Conservation (phyloP, 53 echinoderm and acorn worm genomes). For the Patiria pectinifera region DNA sequence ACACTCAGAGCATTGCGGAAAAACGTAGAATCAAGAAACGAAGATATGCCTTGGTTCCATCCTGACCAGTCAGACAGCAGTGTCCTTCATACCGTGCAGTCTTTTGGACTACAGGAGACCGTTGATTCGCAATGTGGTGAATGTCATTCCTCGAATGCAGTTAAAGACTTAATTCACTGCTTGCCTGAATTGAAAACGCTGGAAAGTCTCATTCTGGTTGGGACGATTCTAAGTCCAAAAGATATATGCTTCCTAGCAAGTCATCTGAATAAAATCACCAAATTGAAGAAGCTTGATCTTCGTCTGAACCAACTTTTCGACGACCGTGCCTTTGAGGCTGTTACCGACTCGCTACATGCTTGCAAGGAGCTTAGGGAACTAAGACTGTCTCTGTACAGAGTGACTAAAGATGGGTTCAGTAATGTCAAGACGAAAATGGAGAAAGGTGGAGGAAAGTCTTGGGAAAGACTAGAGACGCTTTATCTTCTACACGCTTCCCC, state of each 20-base stretch:
- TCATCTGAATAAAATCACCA: background rate
- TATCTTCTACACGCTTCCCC: constrained; percentile 10
- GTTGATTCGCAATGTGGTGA: background rate
- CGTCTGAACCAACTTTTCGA: background rate
- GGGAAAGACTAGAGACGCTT: constrained; percentile 16
- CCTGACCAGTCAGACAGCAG: too few species aligned
- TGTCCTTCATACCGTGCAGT: constrained; percentile 19
- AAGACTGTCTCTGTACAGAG: too few species aligned
- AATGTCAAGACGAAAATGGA: background rate
- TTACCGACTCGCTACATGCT: background rate
- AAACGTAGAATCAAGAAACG: too few species aligned
- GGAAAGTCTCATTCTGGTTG: constrained; percentile 13
- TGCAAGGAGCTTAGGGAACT: background rate
- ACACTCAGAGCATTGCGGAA: too few species aligned
- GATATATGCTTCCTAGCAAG: constrained; percentile 12
- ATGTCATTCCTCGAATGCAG: background rate
- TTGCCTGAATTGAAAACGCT: background rate
- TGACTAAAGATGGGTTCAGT: background rate
- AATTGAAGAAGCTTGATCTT: constrained; percentile 31
- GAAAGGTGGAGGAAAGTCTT: background rate
- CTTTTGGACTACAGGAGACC: background rate
- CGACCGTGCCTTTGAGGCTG: constrained; percentile 7
- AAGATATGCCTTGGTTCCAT: too few species aligned
- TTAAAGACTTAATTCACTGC: background rate
- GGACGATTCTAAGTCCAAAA: constrained; percentile 13